phyloP scores from a whole-genome alignment of 2,888 invertebrate species.

The Andrena minutula region DNA sequence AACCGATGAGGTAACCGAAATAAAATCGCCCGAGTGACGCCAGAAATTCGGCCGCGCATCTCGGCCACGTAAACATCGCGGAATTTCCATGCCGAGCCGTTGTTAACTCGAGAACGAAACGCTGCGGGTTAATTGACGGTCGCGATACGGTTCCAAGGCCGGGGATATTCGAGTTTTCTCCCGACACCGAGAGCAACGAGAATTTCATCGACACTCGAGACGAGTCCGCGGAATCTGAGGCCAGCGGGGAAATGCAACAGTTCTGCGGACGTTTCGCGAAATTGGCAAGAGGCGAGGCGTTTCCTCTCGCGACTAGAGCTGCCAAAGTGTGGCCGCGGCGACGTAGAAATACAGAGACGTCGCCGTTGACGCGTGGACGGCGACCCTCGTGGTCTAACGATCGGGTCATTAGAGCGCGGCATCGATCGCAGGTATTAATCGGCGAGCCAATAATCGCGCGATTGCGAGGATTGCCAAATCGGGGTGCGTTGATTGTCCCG shows the following conservation, averaged over 20 bases:
- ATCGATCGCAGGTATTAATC: slow-evolving; percentile 14
- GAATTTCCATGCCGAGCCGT: slow-evolving; percentile 1
- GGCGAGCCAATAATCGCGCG: slow-evolving; percentile 22
- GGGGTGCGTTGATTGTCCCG: slow-evolving; percentile 54
- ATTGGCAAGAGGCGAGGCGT: slow-evolving; percentile 7
- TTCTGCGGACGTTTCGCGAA: neutral
- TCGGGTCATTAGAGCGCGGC: slow-evolving; percentile 43
- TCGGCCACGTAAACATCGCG: slow-evolving; percentile 39
- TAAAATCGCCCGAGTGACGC: slow-evolving; percentile 71
- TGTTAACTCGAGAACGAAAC: neutral
- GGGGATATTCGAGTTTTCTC: neutral
- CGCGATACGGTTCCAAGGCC: neutral
- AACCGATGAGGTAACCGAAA: slow-evolving; percentile 79
- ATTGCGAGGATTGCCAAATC: slow-evolving; percentile 41
- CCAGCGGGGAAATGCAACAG: neutral
- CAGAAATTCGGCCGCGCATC: slow-evolving; percentile 55
- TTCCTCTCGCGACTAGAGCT: slow-evolving; percentile 20
- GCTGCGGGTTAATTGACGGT: neutral
- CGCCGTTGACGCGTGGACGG: neutral
- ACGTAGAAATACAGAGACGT: slow-evolving; percentile 29
- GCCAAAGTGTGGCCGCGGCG: slow-evolving; percentile 32
- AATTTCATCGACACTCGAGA: too few relatives aligned
- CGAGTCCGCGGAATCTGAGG: too few relatives aligned
- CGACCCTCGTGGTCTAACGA: slow-evolving; percentile 7
- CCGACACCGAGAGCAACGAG: neutral